Evolutionary conservation across 2,797 vertebrate species (phyloP).

Genomic region (Cyprinella venusta): DNA sequence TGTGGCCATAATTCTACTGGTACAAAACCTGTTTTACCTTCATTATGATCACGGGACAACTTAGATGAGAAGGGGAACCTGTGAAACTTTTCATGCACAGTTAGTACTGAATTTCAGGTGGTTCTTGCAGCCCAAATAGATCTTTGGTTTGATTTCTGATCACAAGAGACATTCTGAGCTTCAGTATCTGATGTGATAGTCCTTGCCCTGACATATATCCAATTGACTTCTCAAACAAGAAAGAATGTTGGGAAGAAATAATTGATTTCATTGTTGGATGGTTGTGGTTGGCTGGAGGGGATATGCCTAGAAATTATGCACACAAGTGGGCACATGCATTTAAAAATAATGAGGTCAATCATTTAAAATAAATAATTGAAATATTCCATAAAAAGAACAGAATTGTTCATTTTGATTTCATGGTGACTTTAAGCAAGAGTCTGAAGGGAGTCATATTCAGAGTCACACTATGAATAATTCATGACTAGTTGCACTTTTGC

Average conservation of each 20-base stretch:
- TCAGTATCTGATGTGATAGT: neutral
- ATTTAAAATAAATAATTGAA: neutral
- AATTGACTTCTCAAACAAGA: neutral
- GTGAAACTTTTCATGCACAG: neutral
- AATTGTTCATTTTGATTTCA: neutral
- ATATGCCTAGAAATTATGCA: neutral
- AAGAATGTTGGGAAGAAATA: neutral
- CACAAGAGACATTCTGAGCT: neutral
- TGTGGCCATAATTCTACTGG: neutral
- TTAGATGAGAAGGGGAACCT: neutral
- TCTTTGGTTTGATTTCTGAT: neutral
- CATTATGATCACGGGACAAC: neutral
- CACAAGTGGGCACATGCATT: neutral
- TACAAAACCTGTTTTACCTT: neutral
- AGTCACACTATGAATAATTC: conserved; percentile 1
- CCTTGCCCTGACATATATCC: neutral
- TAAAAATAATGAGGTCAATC: too few relatives aligned
- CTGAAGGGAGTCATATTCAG: conserved; percentile 1
- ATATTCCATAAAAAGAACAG: neutral
- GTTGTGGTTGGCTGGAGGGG: neutral
- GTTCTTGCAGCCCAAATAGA: neutral
- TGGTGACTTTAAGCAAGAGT: neutral
- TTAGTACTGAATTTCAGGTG: neutral
- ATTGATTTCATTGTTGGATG: neutral
- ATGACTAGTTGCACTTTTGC: conserved; percentile 2